A percentile compares a stretch with the other conserved stretches of the same genome.
Evolutionary conservation across 2,888 invertebrate genomes (phyloP).

Genomic region (Glyphotaelius pellucidus): DNA sequence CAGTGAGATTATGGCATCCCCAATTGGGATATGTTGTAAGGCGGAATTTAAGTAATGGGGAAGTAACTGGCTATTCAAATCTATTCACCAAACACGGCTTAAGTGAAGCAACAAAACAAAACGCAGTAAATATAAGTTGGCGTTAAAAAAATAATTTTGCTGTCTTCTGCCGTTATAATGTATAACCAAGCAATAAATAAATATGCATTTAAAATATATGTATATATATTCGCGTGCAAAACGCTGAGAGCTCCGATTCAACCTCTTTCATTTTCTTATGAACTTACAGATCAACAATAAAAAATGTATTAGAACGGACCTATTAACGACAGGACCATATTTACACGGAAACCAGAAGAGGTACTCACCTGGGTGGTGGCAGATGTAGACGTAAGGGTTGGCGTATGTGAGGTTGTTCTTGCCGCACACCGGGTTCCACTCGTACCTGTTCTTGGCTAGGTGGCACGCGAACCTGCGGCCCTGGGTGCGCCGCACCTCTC

Average conservation of each 20-base stretch:
- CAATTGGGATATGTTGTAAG: too few species aligned
- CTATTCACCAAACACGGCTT: too few species aligned
- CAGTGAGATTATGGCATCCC: too few species aligned
- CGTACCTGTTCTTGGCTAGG: slow-evolving; percentile 67
- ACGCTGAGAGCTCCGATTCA: background rate
- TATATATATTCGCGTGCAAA: too few species aligned
- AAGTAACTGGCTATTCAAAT: too few species aligned
- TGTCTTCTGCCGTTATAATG: too few species aligned
- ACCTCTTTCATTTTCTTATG: background rate
- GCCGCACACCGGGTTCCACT: slow-evolving; percentile 69
- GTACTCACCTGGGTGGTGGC: slow-evolving; percentile 67
- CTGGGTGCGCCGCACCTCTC: slow-evolving; percentile 66
- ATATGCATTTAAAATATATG: too few species aligned
- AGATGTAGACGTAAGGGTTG: slow-evolving; percentile 69
- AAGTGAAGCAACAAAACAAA: too few species aligned
- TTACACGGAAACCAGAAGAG: background rate
- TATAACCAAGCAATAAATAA: too few species aligned
- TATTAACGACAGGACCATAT: background rate
- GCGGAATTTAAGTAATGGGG: too few species aligned
- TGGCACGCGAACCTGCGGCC: slow-evolving; percentile 66
- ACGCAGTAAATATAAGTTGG: too few species aligned
- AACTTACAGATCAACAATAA: background rate
- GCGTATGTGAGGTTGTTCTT: slow-evolving; percentile 68
- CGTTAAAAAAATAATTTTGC: too few species aligned
- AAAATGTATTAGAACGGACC: background rate